A percentile compares a stretch with the other conserved stretches of the same genome.
phyloP scores from a whole-genome alignment of 2,113 vertebrate genomes.

The Ifrita kowaldi region DNA sequence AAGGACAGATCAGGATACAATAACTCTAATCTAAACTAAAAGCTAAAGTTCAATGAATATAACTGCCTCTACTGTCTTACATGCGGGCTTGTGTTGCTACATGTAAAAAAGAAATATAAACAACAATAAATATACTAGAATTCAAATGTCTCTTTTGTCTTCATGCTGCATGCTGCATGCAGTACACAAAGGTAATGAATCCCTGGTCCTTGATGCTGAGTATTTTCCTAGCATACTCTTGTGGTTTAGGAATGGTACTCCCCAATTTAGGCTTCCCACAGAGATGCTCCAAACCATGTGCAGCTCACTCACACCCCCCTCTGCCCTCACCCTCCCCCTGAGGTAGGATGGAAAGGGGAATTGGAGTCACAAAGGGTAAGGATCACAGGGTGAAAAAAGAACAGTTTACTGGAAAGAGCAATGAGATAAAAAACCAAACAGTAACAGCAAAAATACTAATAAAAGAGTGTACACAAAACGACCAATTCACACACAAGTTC shows the following conservation, averaged over 20 bases:
- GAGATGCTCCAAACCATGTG: neutral
- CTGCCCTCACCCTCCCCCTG: neutral
- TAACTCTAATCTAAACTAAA: neutral
- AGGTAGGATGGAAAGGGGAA: neutral
- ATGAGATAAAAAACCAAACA: neutral
- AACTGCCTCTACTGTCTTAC: neutral
- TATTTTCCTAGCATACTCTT: neutral
- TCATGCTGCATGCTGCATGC: neutral
- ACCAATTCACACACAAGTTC: fast-evolving
- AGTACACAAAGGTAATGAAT: neutral
- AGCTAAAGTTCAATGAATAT: neutral
- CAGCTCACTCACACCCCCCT: fast-evolving
- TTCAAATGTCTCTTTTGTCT: neutral
- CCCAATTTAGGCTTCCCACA: neutral
- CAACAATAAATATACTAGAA: neutral
- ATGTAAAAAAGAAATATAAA: neutral
- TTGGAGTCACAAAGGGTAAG: neutral
- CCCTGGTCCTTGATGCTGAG: neutral
- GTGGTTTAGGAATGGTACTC: neutral
- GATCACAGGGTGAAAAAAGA: neutral
- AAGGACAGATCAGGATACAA: neutral
- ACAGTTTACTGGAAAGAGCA: neutral
- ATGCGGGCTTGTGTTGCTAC: neutral
- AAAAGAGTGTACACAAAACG: neutral
- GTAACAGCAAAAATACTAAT: neutral